Evolutionary conservation across 2,888 invertebrate genomes (phyloP).

Genomic region (Parapristionchus giblindavisi): DNA sequence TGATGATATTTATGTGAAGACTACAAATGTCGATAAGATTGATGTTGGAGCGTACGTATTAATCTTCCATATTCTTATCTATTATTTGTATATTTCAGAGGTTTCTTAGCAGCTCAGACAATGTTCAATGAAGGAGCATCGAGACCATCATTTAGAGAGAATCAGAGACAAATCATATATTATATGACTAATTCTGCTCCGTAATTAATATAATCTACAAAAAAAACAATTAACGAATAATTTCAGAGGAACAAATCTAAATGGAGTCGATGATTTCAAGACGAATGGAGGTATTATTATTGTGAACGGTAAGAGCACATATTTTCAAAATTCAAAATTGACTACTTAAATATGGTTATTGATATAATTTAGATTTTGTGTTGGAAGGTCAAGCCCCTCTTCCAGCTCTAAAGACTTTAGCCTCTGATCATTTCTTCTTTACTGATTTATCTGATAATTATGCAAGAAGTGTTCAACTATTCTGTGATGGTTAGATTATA

Average conservation of each 20-base stretch:
- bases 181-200: background rate
- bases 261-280: slow-evolving; percentile 30
- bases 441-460: slow-evolving; percentile 25
- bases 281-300: slow-evolving; percentile 21
- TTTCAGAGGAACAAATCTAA: slow-evolving; percentile 21
- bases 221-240: background rate
- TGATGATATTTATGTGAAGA: background rate
- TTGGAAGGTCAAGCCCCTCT: background rate
- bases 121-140: background rate
- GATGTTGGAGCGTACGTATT: slow-evolving; percentile 5
- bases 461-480: background rate
- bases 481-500: slow-evolving; percentile 15
- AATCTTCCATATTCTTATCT: background rate
- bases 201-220: background rate
- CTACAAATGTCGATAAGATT: background rate
- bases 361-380: background rate
- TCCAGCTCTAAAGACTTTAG: slow-evolving; percentile 1
- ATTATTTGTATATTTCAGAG: background rate
- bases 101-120: background rate
- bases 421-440: slow-evolving; percentile 21
- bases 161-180: background rate
- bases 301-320: slow-evolving; percentile 9
- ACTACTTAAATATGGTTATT: too few species aligned
- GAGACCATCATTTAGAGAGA: background rate
- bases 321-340: too few species aligned